Conservation (phyloP, 2,888 invertebrate genomes). For the Amphiduros pacificus region DNA sequence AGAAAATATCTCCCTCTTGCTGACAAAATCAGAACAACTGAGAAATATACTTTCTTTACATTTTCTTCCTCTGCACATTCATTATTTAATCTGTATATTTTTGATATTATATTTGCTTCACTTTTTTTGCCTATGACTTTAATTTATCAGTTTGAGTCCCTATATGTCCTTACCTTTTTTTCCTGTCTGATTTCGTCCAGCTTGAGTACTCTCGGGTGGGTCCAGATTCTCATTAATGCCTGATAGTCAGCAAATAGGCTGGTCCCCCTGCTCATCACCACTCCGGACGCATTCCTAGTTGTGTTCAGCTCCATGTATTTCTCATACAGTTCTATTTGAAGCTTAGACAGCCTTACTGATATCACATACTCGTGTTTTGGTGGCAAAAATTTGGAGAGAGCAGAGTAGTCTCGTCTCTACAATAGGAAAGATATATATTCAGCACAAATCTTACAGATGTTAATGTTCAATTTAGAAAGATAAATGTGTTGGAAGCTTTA, state of each 20-base stretch:
- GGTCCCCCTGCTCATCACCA: too few relatives aligned
- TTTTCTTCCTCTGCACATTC: too few relatives aligned
- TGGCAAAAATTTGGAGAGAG: constrained; percentile 89
- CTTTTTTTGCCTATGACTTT: too few relatives aligned
- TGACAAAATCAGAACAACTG: too few relatives aligned
- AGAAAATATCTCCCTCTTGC: too few relatives aligned
- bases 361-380: constrained; percentile 96
- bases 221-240: constrained; percentile 64
- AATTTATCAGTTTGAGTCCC: too few relatives aligned
- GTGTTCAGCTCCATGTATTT: constrained; percentile 69
- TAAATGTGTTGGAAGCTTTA: too few relatives aligned
- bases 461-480: neutral
- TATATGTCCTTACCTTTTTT: constrained; percentile 43
- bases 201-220: constrained; percentile 65
- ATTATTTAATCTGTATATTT: too few relatives aligned
- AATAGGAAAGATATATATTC: neutral
- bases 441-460: neutral
- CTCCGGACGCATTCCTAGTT: constrained; percentile 8
- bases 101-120: too few relatives aligned
- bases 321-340: constrained; percentile 82
- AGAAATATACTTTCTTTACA: too few relatives aligned
- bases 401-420: constrained; percentile 82
- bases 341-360: constrained; percentile 77
- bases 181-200: constrained; percentile 57
- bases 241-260: constrained; percentile 67